Percentiles rank a stretch among this genome's conserved stretches.
These are phyloP conservation scores for Oreocharis arfaki DNA, from an alignment of 2,113 vertebrate species.

Conservation along the genomic window DNA sequence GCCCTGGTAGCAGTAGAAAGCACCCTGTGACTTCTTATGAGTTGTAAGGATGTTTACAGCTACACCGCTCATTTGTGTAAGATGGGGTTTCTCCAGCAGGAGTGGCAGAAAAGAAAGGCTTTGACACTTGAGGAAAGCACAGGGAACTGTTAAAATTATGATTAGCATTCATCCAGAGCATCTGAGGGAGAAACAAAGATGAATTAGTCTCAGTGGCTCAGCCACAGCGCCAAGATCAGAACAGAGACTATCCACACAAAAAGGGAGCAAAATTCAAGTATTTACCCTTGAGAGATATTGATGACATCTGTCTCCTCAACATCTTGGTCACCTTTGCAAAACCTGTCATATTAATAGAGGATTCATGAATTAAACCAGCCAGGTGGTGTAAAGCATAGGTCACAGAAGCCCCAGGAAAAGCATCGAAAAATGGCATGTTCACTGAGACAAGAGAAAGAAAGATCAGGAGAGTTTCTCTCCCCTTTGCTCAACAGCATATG, in stretches of 20 bases:
- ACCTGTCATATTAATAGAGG: background rate
- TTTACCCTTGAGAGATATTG: slow-evolving; percentile 22
- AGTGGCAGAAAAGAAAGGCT: background rate
- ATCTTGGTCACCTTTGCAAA: slow-evolving; percentile 20
- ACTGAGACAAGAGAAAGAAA: background rate
- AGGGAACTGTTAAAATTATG: background rate
- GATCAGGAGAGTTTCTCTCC: background rate
- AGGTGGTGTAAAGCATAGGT: slow-evolving; percentile 38
- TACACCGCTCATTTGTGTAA: background rate
- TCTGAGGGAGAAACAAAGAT: background rate
- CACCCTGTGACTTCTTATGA: background rate
- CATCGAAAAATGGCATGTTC: background rate
- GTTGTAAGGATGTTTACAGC: background rate
- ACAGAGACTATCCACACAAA: background rate
- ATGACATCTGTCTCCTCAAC: slow-evolving; percentile 31
- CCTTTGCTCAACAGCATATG: background rate
- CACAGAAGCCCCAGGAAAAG: background rate
- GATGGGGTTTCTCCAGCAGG: background rate
- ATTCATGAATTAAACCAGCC: slow-evolving; percentile 16
- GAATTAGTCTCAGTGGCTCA: background rate
- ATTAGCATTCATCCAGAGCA: background rate
- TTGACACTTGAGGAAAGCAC: background rate
- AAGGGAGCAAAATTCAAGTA: background rate
- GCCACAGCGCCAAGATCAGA: background rate
- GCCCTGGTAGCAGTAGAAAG: background rate